These are phyloP conservation scores for Lycaena phlaeas DNA, from an alignment of 2,888 invertebrate genomes.

Conservation along the genomic window DNA sequence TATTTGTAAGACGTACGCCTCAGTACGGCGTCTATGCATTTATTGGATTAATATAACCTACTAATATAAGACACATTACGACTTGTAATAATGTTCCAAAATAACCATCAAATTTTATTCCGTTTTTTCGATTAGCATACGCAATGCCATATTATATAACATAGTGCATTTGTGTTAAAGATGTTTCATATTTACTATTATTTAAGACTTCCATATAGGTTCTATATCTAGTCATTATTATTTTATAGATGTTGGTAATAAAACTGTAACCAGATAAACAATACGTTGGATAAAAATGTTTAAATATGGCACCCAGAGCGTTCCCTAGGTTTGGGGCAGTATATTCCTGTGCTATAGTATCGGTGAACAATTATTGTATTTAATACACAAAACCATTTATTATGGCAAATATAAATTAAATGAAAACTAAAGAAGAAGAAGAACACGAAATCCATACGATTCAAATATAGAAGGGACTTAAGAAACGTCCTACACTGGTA, in stretches of 20 bases:
- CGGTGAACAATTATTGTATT: too few relatives aligned
- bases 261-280: not conserved
- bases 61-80: constrained; percentile 1
- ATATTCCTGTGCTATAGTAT: too few relatives aligned
- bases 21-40: constrained; percentile 1
- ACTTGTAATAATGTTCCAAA: constrained; percentile 2
- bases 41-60: not conserved
- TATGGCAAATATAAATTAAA: too few relatives aligned
- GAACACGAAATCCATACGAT: too few relatives aligned
- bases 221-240: constrained; percentile 3
- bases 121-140: not conserved
- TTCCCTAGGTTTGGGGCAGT: too few relatives aligned
- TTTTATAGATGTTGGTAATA: constrained; percentile 5
- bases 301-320: too few relatives aligned
- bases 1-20: not conserved
- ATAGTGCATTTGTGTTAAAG: not conserved
- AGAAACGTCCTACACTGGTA: too few relatives aligned
- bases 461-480: too few relatives aligned
- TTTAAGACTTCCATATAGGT: constrained; percentile 2
- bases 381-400: too few relatives aligned
- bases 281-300: too few relatives aligned
- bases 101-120: not conserved
- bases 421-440: too few relatives aligned
- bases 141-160: too few relatives aligned
- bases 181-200: not conserved